A percentile compares a stretch with the other conserved stretches of the same genome.
Conservation (phyloP, 2,797 vertebrate genomes). For the Delichon dasypus region DNA sequence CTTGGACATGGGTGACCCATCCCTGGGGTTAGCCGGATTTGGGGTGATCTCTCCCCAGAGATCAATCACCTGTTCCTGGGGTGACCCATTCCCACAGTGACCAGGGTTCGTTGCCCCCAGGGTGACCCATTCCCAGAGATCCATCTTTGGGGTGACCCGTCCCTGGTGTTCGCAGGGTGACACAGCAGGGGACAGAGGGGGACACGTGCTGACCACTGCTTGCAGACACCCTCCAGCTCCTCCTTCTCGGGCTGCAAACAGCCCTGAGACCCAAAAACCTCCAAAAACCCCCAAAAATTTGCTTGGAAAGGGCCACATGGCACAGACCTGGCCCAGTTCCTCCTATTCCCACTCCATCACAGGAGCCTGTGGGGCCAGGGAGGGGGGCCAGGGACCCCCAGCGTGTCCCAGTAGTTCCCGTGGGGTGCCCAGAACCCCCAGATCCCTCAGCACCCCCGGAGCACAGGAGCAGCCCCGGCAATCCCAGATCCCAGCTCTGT, state of each 20-base stretch:
- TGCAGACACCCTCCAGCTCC: not conserved
- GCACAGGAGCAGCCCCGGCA: fast-evolving
- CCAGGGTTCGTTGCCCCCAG: not conserved
- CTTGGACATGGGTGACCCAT: too few relatives aligned
- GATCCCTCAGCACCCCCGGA: fast-evolving
- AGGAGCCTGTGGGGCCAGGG: fast-evolving
- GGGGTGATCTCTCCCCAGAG: not conserved
- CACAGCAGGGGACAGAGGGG: not conserved
- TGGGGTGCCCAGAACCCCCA: not conserved
- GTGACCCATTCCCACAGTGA: not conserved
- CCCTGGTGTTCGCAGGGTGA: not conserved
- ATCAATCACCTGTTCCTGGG: too few relatives aligned
- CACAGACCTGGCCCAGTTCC: not conserved
- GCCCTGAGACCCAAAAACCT: not conserved
- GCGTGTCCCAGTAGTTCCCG: not conserved
- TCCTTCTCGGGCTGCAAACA: fast-evolving
- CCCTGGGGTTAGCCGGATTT: not conserved
- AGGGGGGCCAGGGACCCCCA: not conserved
- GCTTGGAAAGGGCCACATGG: not conserved
- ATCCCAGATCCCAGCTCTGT: not conserved
- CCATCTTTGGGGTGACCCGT: not conserved
- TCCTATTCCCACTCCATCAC: not conserved
- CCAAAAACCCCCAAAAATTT: fast-evolving
- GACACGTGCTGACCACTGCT: fast-evolving
- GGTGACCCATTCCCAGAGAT: not conserved